Evolutionary conservation across 2,797 vertebrate species (phyloP), one percentile per base, ranked within the genome.

Genomic region (Eulemur mongoz): DNA sequence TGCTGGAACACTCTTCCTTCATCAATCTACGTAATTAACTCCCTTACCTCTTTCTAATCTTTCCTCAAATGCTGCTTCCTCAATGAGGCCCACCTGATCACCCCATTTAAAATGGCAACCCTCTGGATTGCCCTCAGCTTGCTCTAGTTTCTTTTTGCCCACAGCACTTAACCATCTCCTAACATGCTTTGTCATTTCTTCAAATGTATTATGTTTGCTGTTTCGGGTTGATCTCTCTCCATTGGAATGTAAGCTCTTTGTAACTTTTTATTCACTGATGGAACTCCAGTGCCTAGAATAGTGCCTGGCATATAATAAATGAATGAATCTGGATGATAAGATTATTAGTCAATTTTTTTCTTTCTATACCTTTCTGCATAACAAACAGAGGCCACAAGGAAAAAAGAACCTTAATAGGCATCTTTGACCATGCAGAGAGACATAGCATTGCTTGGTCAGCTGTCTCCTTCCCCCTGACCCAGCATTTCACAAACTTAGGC

Each of bases 401-500:
- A 70, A 59, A 92, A 30, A 38, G 2, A 91, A 59, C 23, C 38
- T 65, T 82, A 54, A 65, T 8, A 94, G 81, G 40, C 32, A 1
- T 38, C 69, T 93, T 38, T 86, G 93, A 75, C 43, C 3, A 83
- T 2, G 12, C 30, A 75, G 35, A 90, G 50, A 72, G 52, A 78
- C 70, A 69, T 1, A 61, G 86, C 52, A 84, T 48, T 83, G 75
- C 20, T 69, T 67, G 75, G 27, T 80, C 32, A 84, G 52, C 54
- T 72, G 59, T 69, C 65, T 92, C 54, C 50, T 89, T 92, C 18
- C 67, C 80, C 18, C 38, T 32, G 45, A 95, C 5, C 78, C 22
- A 65, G 52, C 18, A 95, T 43, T 90, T 86, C 89, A 93, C 65
- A 80, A 32, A 94, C 76, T 93, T 38, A 97, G 59, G 25, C 52